Conservation (phyloP, 2,888 invertebrate species). For the Vesta saturnalis region DNA sequence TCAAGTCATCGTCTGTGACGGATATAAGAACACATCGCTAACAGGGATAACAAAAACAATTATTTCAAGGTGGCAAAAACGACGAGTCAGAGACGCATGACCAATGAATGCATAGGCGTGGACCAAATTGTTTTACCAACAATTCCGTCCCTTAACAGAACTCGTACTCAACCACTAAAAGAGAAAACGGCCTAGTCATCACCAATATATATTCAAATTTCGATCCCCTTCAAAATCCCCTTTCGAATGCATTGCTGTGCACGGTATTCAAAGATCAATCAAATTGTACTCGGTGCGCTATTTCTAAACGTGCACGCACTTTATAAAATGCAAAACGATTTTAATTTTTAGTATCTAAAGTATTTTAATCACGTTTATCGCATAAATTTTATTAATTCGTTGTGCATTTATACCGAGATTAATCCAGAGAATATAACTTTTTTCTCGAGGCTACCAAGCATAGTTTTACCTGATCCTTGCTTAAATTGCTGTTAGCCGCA, state of each 20-base stretch:
- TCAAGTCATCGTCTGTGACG: conserved; percentile 38
- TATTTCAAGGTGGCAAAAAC: conserved; percentile 37
- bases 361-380: conserved; percentile 18
- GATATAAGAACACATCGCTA: conserved; percentile 34
- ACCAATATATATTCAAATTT: conserved; percentile 61
- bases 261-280: conserved; percentile 58
- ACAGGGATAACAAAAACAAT: conserved; percentile 38
- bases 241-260: conserved; percentile 52
- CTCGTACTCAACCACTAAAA: conserved; percentile 39
- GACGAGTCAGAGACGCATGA: conserved; percentile 37
- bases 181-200: conserved; percentile 54
- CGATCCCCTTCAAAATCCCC: conserved; percentile 51
- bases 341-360: conserved; percentile 18
- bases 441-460: conserved; percentile 15
- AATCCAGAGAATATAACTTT: not conserved
- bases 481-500: conserved; percentile 51
- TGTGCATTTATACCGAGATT: conserved; percentile 1
- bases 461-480: conserved; percentile 41
- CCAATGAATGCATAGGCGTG: conserved; percentile 39
- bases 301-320: conserved; percentile 39
- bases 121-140: conserved; percentile 37
- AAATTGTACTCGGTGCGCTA: conserved; percentile 41
- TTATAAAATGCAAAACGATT: conserved; percentile 19
- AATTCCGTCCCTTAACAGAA: conserved; percentile 34
- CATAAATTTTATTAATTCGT: conserved; percentile 24